Evolutionary conservation across 2,888 invertebrate genomes (phyloP), one percentile per base, ranked within the genome.

Genomic region (Lathronympha strigana): DNA sequence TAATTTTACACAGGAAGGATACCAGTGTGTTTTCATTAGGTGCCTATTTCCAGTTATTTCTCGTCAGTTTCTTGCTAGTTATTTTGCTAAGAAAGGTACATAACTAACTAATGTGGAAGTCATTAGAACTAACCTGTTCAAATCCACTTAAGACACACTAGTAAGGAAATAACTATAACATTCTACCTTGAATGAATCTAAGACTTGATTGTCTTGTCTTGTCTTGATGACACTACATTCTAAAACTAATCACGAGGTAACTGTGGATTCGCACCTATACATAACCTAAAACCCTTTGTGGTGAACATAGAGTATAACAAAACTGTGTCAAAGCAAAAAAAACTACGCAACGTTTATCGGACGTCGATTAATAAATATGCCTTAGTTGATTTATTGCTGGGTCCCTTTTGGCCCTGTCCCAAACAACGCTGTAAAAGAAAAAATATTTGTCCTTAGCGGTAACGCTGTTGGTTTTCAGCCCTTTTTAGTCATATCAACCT

Each of bases 381-480:
- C 51, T 36, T 25, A 38, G 53, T 45, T 64, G 64, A 64, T 64
- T 60, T 64, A 60, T 64, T 25, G 21, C 45, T 4, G 50, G 38
- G 55, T 57, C 50, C 50, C 49, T 57, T 57, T 68, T 64, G 68
- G 71, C 55, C 57, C 43, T 50, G 66, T 66, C 71, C 68, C 66
- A 67, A 68, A 57, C 63, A 66, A 64, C 69, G 68, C 68, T 72
- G 71, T 66, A 61, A 66, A 61, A 63, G 61, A 64, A 69, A 40
- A 67, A 70, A 68, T 71, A 67, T 72, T 71, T 69, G 67, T 67
- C 68, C 67, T 69, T 40, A 58, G 55, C 54, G 63, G 61, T 66
- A 53, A 60, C 63, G 57, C 67, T 67, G 69, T 70, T 69, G 68
- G 71, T 72, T 69, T 66, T 63, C 61, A 64, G 53, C 53, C 58